A percentile compares a stretch with the other conserved stretches of the same genome.
These are phyloP conservation scores for Andinoacara biseriatus DNA, from an alignment of 2,113 vertebrate species.

Conservation along the genomic window DNA sequence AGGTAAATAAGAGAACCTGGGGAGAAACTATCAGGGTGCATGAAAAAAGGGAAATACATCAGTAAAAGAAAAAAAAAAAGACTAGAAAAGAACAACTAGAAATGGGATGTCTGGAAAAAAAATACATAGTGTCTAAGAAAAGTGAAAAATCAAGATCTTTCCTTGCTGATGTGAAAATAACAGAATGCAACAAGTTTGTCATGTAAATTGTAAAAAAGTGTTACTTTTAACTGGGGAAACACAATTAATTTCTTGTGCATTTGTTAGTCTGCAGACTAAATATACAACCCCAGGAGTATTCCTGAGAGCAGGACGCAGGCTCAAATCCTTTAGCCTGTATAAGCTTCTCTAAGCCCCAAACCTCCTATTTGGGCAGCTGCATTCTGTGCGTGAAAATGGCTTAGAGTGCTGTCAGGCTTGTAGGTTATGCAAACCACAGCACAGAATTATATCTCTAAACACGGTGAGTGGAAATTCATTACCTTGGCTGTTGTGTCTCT, in stretches of 20 bases:
- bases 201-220: not conserved
- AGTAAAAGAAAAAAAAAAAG: not conserved
- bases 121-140: not conserved
- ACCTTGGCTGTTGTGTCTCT: conserved; percentile 39
- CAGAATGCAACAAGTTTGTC: not conserved
- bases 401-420: conserved; percentile 60
- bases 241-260: not conserved
- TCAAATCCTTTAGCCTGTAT: conserved; percentile 53
- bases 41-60: not conserved
- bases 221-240: not conserved
- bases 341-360: conserved; percentile 65
- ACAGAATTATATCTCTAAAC: conserved; percentile 52
- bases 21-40: conserved; percentile 37
- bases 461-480: conserved; percentile 56
- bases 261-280: conserved; percentile 6
- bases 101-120: conserved; percentile 4
- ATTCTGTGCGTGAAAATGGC: conserved; percentile 59
- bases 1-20: conserved; percentile 63
- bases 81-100: not conserved
- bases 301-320: conserved; percentile 30
- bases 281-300: conserved; percentile 39
- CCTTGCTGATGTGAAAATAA: not conserved
- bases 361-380: conserved; percentile 55
- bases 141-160: not conserved
- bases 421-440: conserved; percentile 65